phyloP scores from a whole-genome alignment of 2,113 vertebrate genomes.

The Acrocephalus arundinaceus region DNA sequence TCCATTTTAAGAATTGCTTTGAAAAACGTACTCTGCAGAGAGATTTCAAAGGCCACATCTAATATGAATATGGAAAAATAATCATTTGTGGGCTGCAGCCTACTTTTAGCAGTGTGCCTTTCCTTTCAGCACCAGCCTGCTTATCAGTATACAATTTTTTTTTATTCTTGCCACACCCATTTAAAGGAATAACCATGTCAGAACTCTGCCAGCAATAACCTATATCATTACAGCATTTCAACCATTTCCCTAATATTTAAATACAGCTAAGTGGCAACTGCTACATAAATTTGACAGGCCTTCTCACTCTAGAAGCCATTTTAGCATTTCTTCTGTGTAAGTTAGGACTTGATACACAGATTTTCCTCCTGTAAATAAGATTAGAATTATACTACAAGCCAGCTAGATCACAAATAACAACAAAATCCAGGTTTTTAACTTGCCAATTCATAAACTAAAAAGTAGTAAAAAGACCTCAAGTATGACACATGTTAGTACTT shows the following conservation, averaged over 20 bases:
- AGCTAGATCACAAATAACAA: not conserved
- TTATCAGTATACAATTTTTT: constrained; percentile 37
- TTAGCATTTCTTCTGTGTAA: not conserved
- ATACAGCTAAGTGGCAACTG: not conserved
- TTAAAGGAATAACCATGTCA: constrained; percentile 2
- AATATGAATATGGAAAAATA: not conserved
- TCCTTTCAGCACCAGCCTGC: constrained; percentile 22
- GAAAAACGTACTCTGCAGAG: not conserved
- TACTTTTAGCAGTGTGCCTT: not conserved
- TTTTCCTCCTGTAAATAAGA: not conserved
- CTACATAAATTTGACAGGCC: not conserved
- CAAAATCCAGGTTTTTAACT: not conserved
- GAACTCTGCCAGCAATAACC: not conserved
- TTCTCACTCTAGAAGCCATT: not conserved
- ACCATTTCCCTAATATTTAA: not conserved
- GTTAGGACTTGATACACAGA: not conserved
- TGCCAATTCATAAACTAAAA: not conserved
- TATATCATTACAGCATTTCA: not conserved
- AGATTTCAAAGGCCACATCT: not conserved
- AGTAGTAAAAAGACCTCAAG: not conserved
- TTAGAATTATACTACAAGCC: not conserved
- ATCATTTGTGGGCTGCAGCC: not conserved
- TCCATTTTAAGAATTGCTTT: not conserved
- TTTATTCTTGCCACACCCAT: constrained; percentile 29
- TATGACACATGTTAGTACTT: not conserved